Conservation (phyloP, 2,888 invertebrate species). For the Clivina fossor region DNA sequence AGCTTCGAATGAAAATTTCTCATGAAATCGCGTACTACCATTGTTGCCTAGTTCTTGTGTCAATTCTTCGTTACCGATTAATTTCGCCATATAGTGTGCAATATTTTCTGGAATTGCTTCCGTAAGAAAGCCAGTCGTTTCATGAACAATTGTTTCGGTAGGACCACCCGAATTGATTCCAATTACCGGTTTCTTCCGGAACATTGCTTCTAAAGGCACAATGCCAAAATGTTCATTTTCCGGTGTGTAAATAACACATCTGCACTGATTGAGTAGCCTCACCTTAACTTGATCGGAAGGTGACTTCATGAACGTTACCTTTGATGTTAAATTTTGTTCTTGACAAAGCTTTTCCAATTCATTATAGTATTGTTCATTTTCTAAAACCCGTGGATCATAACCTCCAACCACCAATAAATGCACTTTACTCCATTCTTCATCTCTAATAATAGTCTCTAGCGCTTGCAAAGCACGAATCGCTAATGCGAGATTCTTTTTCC, state of each 20-base stretch:
- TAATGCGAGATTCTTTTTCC: conserved; percentile 91
- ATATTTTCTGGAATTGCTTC: conserved; percentile 70
- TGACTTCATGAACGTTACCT: conserved; percentile 83
- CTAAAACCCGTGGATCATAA: conserved; percentile 83
- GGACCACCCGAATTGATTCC: conserved; percentile 97
- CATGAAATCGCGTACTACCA: conserved; percentile 73
- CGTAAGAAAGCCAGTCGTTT: conserved; percentile 79
- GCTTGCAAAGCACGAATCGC: conserved; percentile 80
- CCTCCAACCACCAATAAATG: conserved; percentile 94
- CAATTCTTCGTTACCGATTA: conserved; percentile 64
- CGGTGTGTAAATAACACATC: conserved; percentile 91
- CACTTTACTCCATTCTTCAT: conserved; percentile 65
- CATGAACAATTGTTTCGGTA: conserved; percentile 83
- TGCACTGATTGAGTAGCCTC: conserved; percentile 67
- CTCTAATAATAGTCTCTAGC: conserved; percentile 59
- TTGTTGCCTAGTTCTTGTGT: conserved; percentile 71
- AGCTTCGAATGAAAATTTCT: conserved; percentile 80
- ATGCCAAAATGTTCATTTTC: conserved; percentile 98
- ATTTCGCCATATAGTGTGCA: conserved; percentile 72
- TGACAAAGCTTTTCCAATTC: conserved; percentile 71
- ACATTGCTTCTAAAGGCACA: conserved; percentile 98
- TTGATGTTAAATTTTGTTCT: conserved; percentile 66
- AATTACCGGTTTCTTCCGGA: conserved; percentile 87
- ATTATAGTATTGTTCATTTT: conserved; percentile 83
- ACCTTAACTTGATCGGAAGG: conserved; percentile 85